Evolutionary conservation across 2,888 invertebrate species (phyloP), one percentile per base, ranked within the genome.

Genomic region (Cryptus armator): DNA sequence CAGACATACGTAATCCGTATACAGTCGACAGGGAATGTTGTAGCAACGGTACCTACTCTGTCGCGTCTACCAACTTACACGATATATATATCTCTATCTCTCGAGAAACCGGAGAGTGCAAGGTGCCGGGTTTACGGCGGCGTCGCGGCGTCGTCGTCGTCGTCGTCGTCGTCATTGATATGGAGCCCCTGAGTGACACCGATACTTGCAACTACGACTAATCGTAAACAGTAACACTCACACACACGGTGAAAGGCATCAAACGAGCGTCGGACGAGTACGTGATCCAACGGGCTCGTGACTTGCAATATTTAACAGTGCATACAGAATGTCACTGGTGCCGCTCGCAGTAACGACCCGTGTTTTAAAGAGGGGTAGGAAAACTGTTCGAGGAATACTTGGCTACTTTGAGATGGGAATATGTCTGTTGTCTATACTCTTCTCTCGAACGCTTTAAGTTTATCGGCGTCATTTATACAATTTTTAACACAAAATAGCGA

Each of bases 41-140:
- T 87, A 84, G 87, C 66, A 12, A 24, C 46, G 53, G 32, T 16
- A 43, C 66, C 32, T 68, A 78, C 48, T 48, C 48, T 12, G 59
- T 59, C 72, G 81, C 84, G 76, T 84, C 68, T 74, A 87, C 81
- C 83, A 56, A 7, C 71, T 53, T 66, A 44, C 46, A 44, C 37
- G 16, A 59, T 12, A 37, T 71, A 71, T 53, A 48, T 62, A 66
- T 72, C 76, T 62, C 59, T 74, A 37, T 64, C 51, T 62, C 56
- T 66, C 29, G 44, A 43, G 76, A 85, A 87, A 51, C 62, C 16
- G 10, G 48, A 43, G 62, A n/a, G 16, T 75, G 80, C 77, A 86
- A 81, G 81, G 84, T 79, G 83, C 84, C 80, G 79, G 77, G 88
- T 88, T 87, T 89, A 86, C 87, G 86, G 84, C 62, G 71, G 32